A percentile compares a stretch with the other conserved stretches of the same genome.
Conservation (phyloP, 2,797 vertebrate genomes). For the Falco peregrinus region DNA sequence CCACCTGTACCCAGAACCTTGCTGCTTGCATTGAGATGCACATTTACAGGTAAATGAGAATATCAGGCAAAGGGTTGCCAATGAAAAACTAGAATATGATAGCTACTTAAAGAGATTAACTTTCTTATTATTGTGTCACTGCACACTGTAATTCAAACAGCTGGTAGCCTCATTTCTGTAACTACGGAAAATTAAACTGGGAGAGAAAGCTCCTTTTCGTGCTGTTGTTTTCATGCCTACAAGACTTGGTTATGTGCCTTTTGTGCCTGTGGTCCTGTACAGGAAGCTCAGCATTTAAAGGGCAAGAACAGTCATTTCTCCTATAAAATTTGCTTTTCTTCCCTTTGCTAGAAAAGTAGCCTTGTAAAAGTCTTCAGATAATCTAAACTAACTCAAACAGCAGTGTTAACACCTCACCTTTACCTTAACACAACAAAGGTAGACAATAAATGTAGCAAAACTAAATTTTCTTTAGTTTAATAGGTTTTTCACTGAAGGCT, state of each 20-base stretch:
- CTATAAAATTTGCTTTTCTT: neutral
- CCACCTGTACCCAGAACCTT: neutral
- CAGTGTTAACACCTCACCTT: neutral
- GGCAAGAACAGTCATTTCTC: neutral
- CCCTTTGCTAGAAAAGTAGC: neutral
- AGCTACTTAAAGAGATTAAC: conserved; percentile 56
- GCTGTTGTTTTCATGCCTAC: conserved; percentile 17
- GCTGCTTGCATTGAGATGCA: neutral
- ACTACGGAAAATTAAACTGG: conserved; percentile 46
- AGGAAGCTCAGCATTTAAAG: neutral
- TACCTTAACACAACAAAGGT: neutral
- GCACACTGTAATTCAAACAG: conserved; percentile 48
- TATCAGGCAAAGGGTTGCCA: neutral
- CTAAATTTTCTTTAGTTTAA: neutral
- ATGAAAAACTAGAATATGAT: neutral
- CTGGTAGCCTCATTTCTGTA: conserved; percentile 31
- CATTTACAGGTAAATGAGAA: conserved; percentile 26
- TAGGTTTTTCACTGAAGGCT: neutral
- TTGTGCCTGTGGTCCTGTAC: neutral
- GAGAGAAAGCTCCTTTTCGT: neutral
- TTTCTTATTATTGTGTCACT: conserved; percentile 28
- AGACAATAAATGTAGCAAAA: neutral
- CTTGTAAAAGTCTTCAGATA: neutral
- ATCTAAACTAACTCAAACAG: neutral
- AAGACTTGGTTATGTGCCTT: conserved; percentile 3